A percentile compares a stretch with the other conserved stretches of the same genome.
Evolutionary conservation across 1,140 invertebrate genomes (phyloP).

Genomic region (Metaphire vulgaris): DNA sequence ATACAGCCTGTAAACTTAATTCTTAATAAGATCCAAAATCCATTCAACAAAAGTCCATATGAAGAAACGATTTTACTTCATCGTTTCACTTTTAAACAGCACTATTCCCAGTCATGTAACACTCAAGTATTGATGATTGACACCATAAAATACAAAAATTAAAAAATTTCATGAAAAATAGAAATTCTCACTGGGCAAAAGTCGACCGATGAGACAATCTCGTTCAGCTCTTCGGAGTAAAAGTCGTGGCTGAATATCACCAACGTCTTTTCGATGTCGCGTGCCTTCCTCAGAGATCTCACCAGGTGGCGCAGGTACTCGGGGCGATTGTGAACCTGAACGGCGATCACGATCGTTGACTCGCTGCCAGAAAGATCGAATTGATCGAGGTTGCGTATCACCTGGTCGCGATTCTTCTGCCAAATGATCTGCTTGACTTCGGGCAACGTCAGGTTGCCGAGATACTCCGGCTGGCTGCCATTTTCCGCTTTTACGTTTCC

Average conservation of each 20-base stretch:
- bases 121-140: not conserved
- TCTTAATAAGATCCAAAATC: not conserved
- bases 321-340: slow-evolving; percentile 67
- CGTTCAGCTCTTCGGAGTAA: slow-evolving; percentile 84
- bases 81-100: not conserved
- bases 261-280: slow-evolving; percentile 77
- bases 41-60: not conserved
- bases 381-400: slow-evolving; percentile 43
- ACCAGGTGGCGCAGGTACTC: slow-evolving; percentile 87
- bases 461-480: not conserved
- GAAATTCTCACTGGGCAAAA: slow-evolving; percentile 57
- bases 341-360: slow-evolving; percentile 43
- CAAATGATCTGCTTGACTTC: slow-evolving; percentile 27
- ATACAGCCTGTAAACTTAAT: not conserved
- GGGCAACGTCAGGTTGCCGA: not conserved
- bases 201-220: slow-evolving; percentile 76
- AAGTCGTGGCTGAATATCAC: slow-evolving; percentile 95
- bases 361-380: slow-evolving; percentile 40
- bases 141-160: not conserved
- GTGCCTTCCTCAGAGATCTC: slow-evolving; percentile 78
- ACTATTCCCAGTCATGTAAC: not conserved
- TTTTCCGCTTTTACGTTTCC: not conserved
- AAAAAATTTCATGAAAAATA: not conserved
- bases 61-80: not conserved
- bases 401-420: slow-evolving; percentile 41